A percentile compares a stretch with the other conserved stretches of the same genome.
Conservation (phyloP, 1,140 invertebrate species). For the Contarinia nasturtii region DNA sequence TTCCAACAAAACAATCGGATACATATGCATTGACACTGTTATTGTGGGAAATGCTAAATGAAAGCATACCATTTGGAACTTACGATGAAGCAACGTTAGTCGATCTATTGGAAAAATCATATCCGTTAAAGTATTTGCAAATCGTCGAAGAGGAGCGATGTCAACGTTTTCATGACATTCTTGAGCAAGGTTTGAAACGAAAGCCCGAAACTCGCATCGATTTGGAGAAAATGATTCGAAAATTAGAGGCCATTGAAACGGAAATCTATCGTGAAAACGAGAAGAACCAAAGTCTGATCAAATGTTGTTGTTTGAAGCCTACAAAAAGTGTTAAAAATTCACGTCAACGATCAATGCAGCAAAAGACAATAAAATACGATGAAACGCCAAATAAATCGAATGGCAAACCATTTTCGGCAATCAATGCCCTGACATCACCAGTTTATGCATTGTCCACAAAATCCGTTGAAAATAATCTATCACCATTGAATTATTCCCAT, state of each 20-base stretch:
- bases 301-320: too few species aligned
- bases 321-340: too few species aligned
- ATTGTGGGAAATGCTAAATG: constrained; percentile 3
- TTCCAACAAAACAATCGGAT: constrained; percentile 2
- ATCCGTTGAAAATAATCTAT: too few species aligned
- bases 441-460: too few species aligned
- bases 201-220: not conserved
- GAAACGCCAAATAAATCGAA: too few species aligned
- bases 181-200: not conserved
- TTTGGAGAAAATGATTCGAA: not conserved
- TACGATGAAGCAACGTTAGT: constrained; percentile 1
- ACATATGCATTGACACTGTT: constrained; percentile 1
- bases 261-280: not conserved
- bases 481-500: too few species aligned
- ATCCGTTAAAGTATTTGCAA: constrained; percentile 1
- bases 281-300: too few species aligned
- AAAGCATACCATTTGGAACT: constrained; percentile 2
- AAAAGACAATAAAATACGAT: too few species aligned
- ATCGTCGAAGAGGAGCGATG: constrained; percentile 1
- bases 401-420: too few species aligned
- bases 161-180: not conserved
- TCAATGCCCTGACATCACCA: too few species aligned
- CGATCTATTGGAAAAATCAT: not conserved
- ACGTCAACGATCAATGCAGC: too few species aligned
- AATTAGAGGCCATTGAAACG: not conserved